These are phyloP conservation scores for Enteromius mattozi DNA, from an alignment of 2,797 vertebrate species.

Conservation along the genomic window DNA sequence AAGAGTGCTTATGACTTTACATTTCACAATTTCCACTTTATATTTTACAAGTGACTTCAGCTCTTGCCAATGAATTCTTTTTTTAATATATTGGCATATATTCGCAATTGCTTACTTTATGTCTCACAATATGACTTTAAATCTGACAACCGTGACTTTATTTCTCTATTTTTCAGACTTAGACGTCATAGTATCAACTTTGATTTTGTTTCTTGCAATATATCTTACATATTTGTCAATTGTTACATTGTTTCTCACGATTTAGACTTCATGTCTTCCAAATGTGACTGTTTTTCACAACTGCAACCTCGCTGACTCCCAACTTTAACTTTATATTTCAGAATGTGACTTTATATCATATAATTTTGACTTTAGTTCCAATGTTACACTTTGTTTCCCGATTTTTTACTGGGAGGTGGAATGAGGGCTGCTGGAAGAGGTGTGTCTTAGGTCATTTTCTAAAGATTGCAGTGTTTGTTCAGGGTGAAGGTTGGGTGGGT, in stretches of 20 bases:
- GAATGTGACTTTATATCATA: neutral
- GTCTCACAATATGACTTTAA: neutral
- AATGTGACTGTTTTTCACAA: neutral
- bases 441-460: constrained; percentile 10
- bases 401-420: neutral
- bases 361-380: neutral
- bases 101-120: neutral
- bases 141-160: neutral
- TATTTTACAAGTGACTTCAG: neutral
- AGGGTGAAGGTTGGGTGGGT: constrained; percentile 25
- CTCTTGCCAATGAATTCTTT: neutral
- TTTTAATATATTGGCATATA: too few relatives aligned
- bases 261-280: neutral
- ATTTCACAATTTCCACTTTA: neutral
- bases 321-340: neutral
- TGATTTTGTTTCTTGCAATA: neutral
- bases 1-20: too few relatives aligned
- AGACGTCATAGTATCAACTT: neutral
- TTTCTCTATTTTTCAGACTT: neutral
- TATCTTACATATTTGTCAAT: neutral
- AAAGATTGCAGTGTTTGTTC: neutral
- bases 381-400: neutral
- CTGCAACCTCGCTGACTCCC: neutral
- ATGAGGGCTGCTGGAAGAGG: neutral
- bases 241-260: neutral